phyloP scores from a whole-genome alignment of 2,113 vertebrate genomes.

The Sinocyclocheilus grahami region DNA sequence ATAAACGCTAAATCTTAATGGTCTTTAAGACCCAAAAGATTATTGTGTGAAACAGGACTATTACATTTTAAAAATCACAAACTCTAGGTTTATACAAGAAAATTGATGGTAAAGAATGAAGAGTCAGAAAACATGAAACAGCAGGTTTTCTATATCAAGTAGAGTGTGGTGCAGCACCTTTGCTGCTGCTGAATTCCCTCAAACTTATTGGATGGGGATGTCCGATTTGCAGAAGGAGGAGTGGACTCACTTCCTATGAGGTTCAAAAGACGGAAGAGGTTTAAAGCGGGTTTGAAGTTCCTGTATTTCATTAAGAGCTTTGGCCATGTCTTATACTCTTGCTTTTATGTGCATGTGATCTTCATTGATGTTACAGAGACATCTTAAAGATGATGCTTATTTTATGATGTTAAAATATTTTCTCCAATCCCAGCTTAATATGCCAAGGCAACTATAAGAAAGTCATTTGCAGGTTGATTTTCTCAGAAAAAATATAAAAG shows the following conservation, averaged over 20 bases:
- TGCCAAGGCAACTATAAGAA: neutral
- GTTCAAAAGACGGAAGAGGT: constrained; percentile 5
- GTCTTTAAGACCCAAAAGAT: neutral
- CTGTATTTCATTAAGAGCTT: neutral
- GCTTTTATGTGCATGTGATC: neutral
- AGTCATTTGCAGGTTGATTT: neutral
- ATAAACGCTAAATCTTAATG: neutral
- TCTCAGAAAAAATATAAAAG: neutral
- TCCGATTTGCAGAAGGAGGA: constrained; percentile 77
- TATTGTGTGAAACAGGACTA: neutral
- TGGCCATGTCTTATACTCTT: neutral
- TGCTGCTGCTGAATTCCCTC: constrained; percentile 87
- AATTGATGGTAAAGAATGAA: neutral
- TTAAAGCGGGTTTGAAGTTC: constrained; percentile 3
- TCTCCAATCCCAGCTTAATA: neutral
- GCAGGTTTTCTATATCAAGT: neutral
- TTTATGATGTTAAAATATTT: neutral
- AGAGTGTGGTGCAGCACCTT: constrained; percentile 69
- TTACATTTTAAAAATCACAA: neutral
- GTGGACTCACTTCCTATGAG: constrained; percentile 82
- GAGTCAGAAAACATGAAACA: neutral
- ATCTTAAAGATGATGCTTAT: neutral
- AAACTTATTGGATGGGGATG: constrained; percentile 80
- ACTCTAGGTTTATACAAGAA: too few species aligned
- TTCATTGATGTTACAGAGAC: neutral